Conservation (phyloP, 2,888 invertebrate species). For the Hemistola chrysoprasaria region DNA sequence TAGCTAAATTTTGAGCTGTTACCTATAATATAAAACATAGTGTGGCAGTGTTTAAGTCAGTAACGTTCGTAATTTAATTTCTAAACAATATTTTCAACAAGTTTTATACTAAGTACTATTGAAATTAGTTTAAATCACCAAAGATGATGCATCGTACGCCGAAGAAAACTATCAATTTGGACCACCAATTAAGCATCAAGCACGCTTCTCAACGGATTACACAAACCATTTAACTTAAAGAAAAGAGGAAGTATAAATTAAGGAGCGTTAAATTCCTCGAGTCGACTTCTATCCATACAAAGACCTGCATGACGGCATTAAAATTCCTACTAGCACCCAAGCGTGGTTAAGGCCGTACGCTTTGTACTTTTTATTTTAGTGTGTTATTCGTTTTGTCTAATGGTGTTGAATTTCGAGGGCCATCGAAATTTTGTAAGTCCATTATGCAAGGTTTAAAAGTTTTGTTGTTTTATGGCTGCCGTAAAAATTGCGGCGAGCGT, state of each 20-base stretch:
- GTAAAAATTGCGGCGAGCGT: slow-evolving; percentile 19
- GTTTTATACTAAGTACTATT: no score
- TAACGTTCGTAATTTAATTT: no score
- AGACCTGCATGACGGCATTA: slow-evolving; percentile 55
- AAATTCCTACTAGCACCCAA: slow-evolving; percentile 46
- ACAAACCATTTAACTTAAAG: slow-evolving; percentile 21
- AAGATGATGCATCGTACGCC: no score
- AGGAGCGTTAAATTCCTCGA: slow-evolving; percentile 68
- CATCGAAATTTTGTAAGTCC: slow-evolving; percentile 13
- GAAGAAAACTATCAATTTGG: slow-evolving; percentile 5
- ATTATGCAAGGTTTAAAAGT: slow-evolving; percentile 19
- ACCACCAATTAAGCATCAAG: slow-evolving; percentile 10
- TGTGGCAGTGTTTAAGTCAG: no score
- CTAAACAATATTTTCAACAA: no score
- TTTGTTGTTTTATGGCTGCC: slow-evolving; percentile 18
- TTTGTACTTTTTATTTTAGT: slow-evolving; percentile 19
- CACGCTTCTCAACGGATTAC: slow-evolving; percentile 18
- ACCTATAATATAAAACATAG: no score
- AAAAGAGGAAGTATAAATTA: slow-evolving; percentile 71
- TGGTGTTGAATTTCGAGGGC: slow-evolving; percentile 16
- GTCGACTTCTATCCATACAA: slow-evolving; percentile 53
- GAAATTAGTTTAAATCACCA: no score
- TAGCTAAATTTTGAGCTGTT: no score
- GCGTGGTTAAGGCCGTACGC: slow-evolving; percentile 8
- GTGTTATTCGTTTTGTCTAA: slow-evolving; percentile 16